Conservation (phyloP, 2,797 vertebrate species). For the Parambassis ranga region DNA sequence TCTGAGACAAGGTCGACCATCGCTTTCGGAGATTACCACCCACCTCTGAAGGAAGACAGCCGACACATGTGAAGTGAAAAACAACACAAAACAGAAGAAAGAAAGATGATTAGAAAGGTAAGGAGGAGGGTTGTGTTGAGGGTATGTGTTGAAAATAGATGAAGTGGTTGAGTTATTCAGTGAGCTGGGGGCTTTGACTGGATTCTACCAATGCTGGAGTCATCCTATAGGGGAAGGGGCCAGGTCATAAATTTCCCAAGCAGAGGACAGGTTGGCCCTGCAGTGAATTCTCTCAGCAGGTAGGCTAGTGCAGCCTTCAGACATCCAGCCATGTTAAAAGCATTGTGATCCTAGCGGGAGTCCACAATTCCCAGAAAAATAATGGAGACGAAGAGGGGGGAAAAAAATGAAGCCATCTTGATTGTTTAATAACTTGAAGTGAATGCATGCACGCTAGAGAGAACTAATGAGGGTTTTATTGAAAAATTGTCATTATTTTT, state of each 20-base stretch:
- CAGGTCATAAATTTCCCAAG: slow-evolving; percentile 74
- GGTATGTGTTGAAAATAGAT: slow-evolving; percentile 19
- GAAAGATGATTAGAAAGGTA: not conserved
- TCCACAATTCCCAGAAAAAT: slow-evolving; percentile 65
- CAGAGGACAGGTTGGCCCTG: slow-evolving; percentile 78
- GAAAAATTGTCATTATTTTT: slow-evolving; percentile 2
- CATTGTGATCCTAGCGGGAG: slow-evolving; percentile 79
- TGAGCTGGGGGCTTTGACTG: slow-evolving; percentile 19
- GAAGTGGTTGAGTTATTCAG: slow-evolving; percentile 39
- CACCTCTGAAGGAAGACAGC: slow-evolving; percentile 19
- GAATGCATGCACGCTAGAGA: not conserved
- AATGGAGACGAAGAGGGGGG: slow-evolving; percentile 25
- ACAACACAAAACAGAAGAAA: slow-evolving; percentile 13
- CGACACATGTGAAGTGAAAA: not conserved
- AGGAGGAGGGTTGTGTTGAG: not conserved
- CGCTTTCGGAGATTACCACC: slow-evolving; percentile 21
- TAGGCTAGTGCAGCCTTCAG: slow-evolving; percentile 68
- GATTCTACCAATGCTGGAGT: slow-evolving; percentile 47
- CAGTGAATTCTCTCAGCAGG: slow-evolving; percentile 81
- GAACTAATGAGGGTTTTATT: slow-evolving; percentile 8
- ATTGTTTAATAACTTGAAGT: slow-evolving; percentile 36
- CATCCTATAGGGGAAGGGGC: slow-evolving; percentile 57
- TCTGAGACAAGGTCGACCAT: not conserved
- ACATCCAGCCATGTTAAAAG: slow-evolving; percentile 83
- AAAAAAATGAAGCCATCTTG: slow-evolving; percentile 43